Conservation (phyloP, 2,797 vertebrate species). For the Urophycis tenuis region DNA sequence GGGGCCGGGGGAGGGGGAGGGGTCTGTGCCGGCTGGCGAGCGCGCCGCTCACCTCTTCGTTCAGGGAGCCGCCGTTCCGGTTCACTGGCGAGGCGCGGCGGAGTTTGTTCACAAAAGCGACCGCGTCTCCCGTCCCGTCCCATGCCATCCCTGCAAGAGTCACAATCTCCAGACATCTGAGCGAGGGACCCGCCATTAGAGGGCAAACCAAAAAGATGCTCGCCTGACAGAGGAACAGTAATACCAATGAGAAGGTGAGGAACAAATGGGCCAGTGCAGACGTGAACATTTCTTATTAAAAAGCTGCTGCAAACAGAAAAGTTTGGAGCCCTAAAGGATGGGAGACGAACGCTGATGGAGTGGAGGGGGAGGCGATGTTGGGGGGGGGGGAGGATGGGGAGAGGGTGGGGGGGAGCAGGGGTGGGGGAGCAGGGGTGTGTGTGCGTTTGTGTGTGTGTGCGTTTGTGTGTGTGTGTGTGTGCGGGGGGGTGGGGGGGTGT, state of each 20-base stretch:
- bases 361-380: not conserved
- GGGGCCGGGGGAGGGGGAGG: not conserved
- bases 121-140: not conserved
- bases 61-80: slow-evolving; percentile 47
- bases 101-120: not conserved
- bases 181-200: not conserved
- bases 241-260: not conserved
- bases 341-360: not conserved
- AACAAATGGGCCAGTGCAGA: not conserved
- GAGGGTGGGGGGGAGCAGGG: no score
- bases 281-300: not conserved
- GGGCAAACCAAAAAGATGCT: not conserved
- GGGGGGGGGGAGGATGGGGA: not conserved
- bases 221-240: not conserved
- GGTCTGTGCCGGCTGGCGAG: slow-evolving; percentile 21
- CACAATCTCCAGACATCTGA: not conserved
- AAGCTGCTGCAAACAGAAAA: not conserved
- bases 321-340: not conserved
- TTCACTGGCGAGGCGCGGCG: slow-evolving; percentile 58
- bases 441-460: no score
- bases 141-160: no score
- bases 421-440: no score
- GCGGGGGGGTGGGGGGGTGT: no score
- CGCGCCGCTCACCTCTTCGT: slow-evolving; percentile 41
- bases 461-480: no score